Conservation (phyloP, 2,113 vertebrate genomes). For the Mugil cephalus region DNA sequence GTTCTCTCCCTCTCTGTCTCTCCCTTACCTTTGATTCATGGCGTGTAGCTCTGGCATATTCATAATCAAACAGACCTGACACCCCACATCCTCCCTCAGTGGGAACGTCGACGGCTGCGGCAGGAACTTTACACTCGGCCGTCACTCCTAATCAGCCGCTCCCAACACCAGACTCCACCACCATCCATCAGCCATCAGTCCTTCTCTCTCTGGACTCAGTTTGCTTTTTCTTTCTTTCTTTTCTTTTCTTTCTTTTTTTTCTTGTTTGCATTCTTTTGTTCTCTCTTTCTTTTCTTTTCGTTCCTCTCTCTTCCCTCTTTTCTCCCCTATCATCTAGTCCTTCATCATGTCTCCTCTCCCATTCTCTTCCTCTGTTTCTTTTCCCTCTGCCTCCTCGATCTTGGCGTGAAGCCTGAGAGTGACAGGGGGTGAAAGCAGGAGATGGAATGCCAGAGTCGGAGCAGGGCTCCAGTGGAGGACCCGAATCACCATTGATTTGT, state of each 20-base stretch:
- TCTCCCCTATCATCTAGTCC: slow-evolving; percentile 46
- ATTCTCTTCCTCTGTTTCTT: slow-evolving; percentile 48
- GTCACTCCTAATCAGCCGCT: slow-evolving; percentile 87
- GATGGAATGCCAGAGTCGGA: slow-evolving; percentile 76
- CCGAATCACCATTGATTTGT: slow-evolving; percentile 81
- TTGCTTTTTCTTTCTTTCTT: slow-evolving; percentile 26
- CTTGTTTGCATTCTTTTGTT: background rate
- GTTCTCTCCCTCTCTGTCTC: slow-evolving; percentile 26
- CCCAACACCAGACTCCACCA: slow-evolving; percentile 81
- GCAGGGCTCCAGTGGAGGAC: slow-evolving; percentile 65
- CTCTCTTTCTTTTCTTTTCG: background rate
- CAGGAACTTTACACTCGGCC: slow-evolving; percentile 86
- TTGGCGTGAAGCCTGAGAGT: slow-evolving; percentile 67
- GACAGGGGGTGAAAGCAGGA: slow-evolving; percentile 74
- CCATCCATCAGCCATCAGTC: slow-evolving; percentile 73
- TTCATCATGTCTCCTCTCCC: slow-evolving; percentile 55
- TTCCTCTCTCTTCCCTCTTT: background rate
- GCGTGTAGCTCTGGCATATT: slow-evolving; percentile 74
- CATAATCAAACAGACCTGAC: slow-evolving; percentile 81
- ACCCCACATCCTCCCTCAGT: slow-evolving; percentile 80
- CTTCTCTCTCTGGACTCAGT: slow-evolving; percentile 30
- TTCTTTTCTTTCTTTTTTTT: slow-evolving; percentile 29
- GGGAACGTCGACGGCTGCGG: slow-evolving; percentile 76
- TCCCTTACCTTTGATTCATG: slow-evolving; percentile 70
- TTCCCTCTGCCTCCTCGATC: slow-evolving; percentile 35